Percentiles rank a stretch among this genome's conserved stretches.
These are phyloP conservation scores for Callionymus lyra DNA, from an alignment of 2,113 vertebrate genomes.

Conservation along the genomic window DNA sequence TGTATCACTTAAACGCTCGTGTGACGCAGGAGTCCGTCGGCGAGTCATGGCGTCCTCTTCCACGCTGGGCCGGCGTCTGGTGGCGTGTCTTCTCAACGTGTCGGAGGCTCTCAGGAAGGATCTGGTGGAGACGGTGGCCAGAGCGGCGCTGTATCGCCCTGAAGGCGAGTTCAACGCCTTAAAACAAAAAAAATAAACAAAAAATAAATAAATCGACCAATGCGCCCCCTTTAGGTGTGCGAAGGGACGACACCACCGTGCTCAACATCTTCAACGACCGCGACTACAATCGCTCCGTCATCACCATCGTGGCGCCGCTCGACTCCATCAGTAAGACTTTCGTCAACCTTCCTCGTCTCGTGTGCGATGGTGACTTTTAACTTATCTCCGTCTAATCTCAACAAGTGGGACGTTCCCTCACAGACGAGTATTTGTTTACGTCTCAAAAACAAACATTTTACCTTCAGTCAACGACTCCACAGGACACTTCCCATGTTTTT, in stretches of 20 bases:
- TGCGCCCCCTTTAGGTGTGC: slow-evolving; percentile 32
- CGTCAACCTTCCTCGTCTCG: not conserved
- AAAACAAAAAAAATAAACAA: not conserved
- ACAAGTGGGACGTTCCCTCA: too few relatives aligned
- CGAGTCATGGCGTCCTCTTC: slow-evolving; percentile 47
- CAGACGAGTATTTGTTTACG: too few relatives aligned
- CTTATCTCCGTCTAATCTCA: too few relatives aligned
- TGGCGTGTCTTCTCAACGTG: slow-evolving; percentile 70
- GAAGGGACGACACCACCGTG: slow-evolving; percentile 50
- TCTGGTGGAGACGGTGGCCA: slow-evolving; percentile 68
- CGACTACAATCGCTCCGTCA: slow-evolving; percentile 70
- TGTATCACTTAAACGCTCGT: too few relatives aligned
- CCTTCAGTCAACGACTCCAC: too few relatives aligned
- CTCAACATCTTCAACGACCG: slow-evolving; percentile 72
- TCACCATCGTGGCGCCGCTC: slow-evolving; percentile 61
- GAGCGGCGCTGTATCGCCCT: slow-evolving; percentile 54
- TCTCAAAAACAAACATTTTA: too few relatives aligned
- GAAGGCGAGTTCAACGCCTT: slow-evolving; percentile 37
- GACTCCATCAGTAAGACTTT: slow-evolving; percentile 52
- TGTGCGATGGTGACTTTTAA: not conserved
- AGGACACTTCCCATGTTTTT: too few relatives aligned
- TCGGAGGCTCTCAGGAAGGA: slow-evolving; percentile 69
- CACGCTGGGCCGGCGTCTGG: slow-evolving; percentile 49
- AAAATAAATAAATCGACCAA: not conserved
- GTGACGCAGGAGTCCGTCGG: too few relatives aligned